These are phyloP conservation scores for Pomacea canaliculata DNA, from an alignment of 2,888 invertebrate species.

Conservation along the genomic window DNA sequence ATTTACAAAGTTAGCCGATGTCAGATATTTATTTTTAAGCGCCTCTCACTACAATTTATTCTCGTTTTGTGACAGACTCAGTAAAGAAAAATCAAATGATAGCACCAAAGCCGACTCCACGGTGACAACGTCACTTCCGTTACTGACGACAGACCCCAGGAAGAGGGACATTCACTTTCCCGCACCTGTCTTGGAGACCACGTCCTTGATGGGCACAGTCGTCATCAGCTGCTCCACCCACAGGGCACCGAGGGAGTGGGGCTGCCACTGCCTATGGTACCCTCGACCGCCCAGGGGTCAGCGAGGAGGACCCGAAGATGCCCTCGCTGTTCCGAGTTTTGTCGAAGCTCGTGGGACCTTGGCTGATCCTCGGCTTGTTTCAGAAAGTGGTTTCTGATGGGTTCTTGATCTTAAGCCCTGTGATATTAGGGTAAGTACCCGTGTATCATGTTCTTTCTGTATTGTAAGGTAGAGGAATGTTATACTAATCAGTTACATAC, in stretches of 20 bases:
- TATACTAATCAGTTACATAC: no score
- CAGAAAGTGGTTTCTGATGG: constrained; percentile 42
- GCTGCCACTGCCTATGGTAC: background rate
- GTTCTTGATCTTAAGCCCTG: constrained; percentile 38
- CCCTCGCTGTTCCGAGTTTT: constrained; percentile 41
- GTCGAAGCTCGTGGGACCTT: constrained; percentile 26
- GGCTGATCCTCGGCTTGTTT: constrained; percentile 29
- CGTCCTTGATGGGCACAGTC: constrained; percentile 1
- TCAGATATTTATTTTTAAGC: no score
- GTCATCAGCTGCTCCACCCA: background rate
- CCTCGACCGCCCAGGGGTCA: background rate
- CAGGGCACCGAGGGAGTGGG: background rate
- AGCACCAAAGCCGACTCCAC: background rate
- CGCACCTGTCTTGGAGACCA: constrained; percentile 9
- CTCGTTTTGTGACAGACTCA: background rate
- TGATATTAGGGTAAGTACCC: constrained; percentile 38
- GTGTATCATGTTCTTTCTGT: no score
- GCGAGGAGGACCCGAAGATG: constrained; percentile 8
- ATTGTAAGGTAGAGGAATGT: no score
- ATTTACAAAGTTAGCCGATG: no score
- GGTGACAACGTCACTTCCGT: background rate
- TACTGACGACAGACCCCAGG: background rate
- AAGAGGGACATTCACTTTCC: background rate
- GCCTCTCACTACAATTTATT: no score
- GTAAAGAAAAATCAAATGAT: background rate